Percentiles rank a stretch among this genome's conserved stretches.
These are phyloP conservation scores for Diaperis boleti DNA, from an alignment of 2,888 invertebrate species.

Conservation along the genomic window DNA sequence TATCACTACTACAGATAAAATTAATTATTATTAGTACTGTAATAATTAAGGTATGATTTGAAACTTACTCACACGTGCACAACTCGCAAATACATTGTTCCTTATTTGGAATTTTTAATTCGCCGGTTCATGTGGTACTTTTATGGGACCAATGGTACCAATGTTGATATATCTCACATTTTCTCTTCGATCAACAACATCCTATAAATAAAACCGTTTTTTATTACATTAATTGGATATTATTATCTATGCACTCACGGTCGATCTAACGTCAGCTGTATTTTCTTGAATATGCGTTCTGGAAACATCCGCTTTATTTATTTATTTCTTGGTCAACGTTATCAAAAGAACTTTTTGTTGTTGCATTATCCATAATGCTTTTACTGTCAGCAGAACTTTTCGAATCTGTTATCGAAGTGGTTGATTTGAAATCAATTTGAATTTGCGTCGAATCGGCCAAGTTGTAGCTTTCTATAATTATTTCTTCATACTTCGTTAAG, in stretches of 20 bases:
- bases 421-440: conserved; percentile 55
- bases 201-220: conserved; percentile 58
- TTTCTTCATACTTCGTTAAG: conserved; percentile 42
- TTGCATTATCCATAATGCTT: conserved; percentile 54
- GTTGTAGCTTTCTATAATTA: conserved; percentile 38
- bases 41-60: too few species aligned
- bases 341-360: conserved; percentile 26
- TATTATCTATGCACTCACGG: too few species aligned
- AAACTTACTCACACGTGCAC: conserved; percentile 90
- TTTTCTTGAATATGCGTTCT: too few species aligned
- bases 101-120: conserved; percentile 68
- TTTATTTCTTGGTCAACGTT: conserved; percentile 20
- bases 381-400: conserved; percentile 49
- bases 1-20: too few species aligned
- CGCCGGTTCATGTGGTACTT: conserved; percentile 62
- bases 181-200: conserved; percentile 64
- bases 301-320: too few species aligned
- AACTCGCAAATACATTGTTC: conserved; percentile 92
- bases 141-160: conserved; percentile 65
- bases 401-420: conserved; percentile 46
- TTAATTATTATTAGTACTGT: too few species aligned
- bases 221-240: too few species aligned
- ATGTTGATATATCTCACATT: conserved; percentile 66
- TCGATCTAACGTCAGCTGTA: too few species aligned
- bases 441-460: background rate